Percentiles rank a stretch among this genome's conserved stretches.
Evolutionary conservation across 2,797 vertebrate species (phyloP).

Genomic region (Sternotherus odoratus): DNA sequence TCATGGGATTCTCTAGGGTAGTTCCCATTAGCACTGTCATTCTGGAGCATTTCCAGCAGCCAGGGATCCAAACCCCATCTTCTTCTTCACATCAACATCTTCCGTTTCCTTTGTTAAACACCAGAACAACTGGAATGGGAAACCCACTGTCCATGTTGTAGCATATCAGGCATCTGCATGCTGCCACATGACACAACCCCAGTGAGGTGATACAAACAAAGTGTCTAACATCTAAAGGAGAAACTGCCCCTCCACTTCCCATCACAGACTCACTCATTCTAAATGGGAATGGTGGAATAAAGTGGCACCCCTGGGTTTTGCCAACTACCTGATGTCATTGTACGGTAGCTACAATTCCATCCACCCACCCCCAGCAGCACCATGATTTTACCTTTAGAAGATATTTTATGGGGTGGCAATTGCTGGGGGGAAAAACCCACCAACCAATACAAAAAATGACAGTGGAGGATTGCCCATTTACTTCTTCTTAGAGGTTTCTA

Average conservation of each 20-base stretch:
- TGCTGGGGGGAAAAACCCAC: not conserved
- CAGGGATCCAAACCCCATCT: not conserved
- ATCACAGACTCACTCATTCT: not conserved
- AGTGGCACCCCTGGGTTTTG: not conserved
- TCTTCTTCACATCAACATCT: not conserved
- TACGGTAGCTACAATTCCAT: not conserved
- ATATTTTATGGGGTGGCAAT: not conserved
- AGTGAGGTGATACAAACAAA: fast-evolving
- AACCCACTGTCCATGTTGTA: fast-evolving
- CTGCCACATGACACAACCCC: not conserved
- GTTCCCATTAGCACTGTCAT: not conserved
- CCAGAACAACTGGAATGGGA: not conserved
- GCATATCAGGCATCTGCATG: not conserved
- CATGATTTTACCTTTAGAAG: not conserved
- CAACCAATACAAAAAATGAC: not conserved
- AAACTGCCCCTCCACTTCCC: not conserved
- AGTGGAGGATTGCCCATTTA: not conserved
- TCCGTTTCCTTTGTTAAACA: not conserved
- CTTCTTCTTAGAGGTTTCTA: not conserved
- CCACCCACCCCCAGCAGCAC: not conserved
- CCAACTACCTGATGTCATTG: not conserved
- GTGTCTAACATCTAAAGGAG: not conserved
- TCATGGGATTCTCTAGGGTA: not conserved
- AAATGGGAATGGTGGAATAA: not conserved
- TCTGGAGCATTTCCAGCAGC: not conserved